These are phyloP conservation scores for Achroia grisella DNA, from an alignment of 1,140 invertebrate genomes.

Conservation along the genomic window DNA sequence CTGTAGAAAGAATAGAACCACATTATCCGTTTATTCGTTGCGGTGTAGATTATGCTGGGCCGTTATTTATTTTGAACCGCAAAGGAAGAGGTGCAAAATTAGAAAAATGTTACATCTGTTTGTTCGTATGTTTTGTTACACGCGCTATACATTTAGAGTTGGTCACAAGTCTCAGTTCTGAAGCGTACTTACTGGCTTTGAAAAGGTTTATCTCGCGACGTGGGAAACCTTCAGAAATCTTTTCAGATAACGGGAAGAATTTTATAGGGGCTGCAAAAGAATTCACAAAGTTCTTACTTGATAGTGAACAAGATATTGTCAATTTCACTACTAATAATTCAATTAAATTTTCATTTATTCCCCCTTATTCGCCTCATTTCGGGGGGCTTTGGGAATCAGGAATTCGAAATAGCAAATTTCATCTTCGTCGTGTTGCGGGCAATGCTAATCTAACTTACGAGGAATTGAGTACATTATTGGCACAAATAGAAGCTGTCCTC, in stretches of 20 bases:
- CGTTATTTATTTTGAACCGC: slow-evolving; percentile 12
- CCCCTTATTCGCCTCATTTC: slow-evolving; percentile 13
- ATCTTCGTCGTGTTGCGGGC: slow-evolving; percentile 9
- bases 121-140: slow-evolving; percentile 11
- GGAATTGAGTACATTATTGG: slow-evolving; percentile 26
- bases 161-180: slow-evolving; percentile 1
- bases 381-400: slow-evolving; percentile 11
- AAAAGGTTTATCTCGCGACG: slow-evolving; percentile 3
- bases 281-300: not conserved
- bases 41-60: slow-evolving; percentile 32
- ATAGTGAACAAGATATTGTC: slow-evolving; percentile 3
- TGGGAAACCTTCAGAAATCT: slow-evolving; percentile 2
- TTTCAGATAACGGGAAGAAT: slow-evolving; percentile 1
- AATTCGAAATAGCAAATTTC: slow-evolving; percentile 5
- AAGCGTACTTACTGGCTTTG: slow-evolving; percentile 2
- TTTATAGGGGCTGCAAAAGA: not conserved
- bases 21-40: slow-evolving; percentile 17
- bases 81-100: slow-evolving; percentile 14
- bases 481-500: slow-evolving; percentile 34
- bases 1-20: slow-evolving; percentile 16
- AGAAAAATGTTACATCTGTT: slow-evolving; percentile 15
- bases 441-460: slow-evolving; percentile 30
- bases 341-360: slow-evolving; percentile 13
- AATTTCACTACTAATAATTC: not conserved
- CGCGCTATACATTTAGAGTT: slow-evolving; percentile 11